Evolutionary conservation across 2,797 vertebrate genomes (phyloP), one percentile per base, ranked within the genome.

Genomic region (Coilia nasus): DNA sequence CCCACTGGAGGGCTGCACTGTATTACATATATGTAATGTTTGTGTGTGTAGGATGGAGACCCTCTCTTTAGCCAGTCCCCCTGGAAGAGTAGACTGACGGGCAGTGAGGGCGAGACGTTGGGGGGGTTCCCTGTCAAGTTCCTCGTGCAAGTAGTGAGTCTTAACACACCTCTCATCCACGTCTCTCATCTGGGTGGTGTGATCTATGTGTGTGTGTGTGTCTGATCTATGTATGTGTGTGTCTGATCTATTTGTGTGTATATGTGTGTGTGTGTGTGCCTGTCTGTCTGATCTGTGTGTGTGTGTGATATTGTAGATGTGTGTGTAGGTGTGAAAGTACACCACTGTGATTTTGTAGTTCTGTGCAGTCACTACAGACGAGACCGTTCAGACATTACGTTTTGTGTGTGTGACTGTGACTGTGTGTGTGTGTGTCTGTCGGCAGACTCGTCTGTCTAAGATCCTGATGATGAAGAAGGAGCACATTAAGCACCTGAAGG

Each of bases 381-480:
- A n/a, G n/a, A n/a, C n/a, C n/a, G n/a, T n/a, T n/a, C n/a, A n/a
- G n/a, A n/a, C n/a, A n/a, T n/a, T n/a, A n/a, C n/a, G n/a, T n/a
- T n/a, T n/a, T 9, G 14, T 54, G 14, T 54, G 7, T 54, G 14
- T 54, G 6, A 28, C 10, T 25, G 9, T 28, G 25, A 28, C 25
- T 67, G 25, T 67, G 23, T 71, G 64, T 31, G 12, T 23, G 57
- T 59, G 57, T 59, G 57, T 21, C 17, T n/a, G 19, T n/a, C 17
- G 4, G 57, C 50, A 99, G 98, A 99, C 98, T 11, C 97, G 97
- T 90, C 93, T 99, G 93, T 99, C 98, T 17, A 99, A 99, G 96
- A 99, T 99, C 90, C 97, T 99, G 84, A 99, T 99, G 98, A 98
- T 99, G 92, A 99, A 99, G 94, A 99, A 99, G 89, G 98, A 99